These are phyloP conservation scores for Mus spretus DNA, from an alignment of 2,797 vertebrate genomes.

Conservation along the genomic window DNA sequence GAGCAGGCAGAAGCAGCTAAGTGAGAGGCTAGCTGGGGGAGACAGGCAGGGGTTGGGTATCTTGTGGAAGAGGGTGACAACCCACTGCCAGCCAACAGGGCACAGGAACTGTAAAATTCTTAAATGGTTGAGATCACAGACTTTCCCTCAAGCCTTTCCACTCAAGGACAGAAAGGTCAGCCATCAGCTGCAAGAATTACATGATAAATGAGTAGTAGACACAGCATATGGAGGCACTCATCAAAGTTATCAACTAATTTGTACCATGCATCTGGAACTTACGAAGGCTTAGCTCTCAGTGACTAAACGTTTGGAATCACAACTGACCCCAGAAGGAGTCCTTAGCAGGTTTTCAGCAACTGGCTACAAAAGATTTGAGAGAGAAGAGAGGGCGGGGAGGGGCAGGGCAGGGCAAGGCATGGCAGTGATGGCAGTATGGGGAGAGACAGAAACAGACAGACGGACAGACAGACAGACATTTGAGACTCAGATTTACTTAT, in stretches of 20 bases:
- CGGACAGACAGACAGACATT: not conserved
- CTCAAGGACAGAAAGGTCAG: conserved; percentile 62
- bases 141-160: not conserved
- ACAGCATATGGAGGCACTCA: conserved; percentile 6
- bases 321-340: not conserved
- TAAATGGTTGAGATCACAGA: not conserved
- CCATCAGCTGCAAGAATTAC: not conserved
- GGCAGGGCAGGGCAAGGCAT: not conserved
- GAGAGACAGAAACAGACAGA: not conserved
- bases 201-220: conserved; percentile 26
- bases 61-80: not conserved
- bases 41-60: not conserved
- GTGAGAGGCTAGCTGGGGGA: not conserved
- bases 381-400: too few species aligned
- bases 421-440: not conserved
- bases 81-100: not conserved
- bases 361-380: not conserved
- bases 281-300: conserved; percentile 39
- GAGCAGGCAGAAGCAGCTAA: not conserved
- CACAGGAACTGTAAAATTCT: too few species aligned
- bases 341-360: conserved; percentile 24
- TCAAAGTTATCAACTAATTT: conserved; percentile 42
- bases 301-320: not conserved
- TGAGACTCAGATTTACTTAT: conserved; percentile 61
- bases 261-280: conserved; percentile 41